Evolutionary conservation across 30 jellyfish, hydroid and myxozoan genomes (phyloP), one percentile per base, ranked within the genome.

Genomic region (Pseudorhiza aurosa): DNA sequence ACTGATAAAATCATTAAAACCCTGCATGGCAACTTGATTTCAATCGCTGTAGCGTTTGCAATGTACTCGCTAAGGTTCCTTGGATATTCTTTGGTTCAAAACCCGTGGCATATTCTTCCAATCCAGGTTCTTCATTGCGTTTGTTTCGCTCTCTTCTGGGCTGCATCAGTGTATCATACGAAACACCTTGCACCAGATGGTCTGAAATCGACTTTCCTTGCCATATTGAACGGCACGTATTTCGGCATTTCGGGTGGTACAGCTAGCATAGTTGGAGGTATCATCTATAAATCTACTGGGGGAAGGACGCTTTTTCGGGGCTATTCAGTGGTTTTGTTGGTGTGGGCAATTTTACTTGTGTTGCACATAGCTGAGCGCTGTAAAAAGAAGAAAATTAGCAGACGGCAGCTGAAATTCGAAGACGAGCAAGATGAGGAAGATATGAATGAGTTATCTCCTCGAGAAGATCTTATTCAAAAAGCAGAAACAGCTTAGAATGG

Each of bases 131-230:
- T 89, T 0, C 92, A 83, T 77, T 60, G 97, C 40, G 63, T 83
- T 65, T 65, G 96, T 29, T 57, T 89, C 69, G 91, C 94, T 4
- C 53, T 89, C 79, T 83, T 82, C 75, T 73, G 93, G 88, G 63
- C 91, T 14, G 97, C 95, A n/a, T 75, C 82, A 42, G 63, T 80
- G 19, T 46, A 72, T 30, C 96, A 89, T 45, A 67, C 89, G 10
- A 50, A 72, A 5, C 12, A 32, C 25, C 42, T 77, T 58, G 89
- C 91, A 49, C 84, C 87, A 4, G 58, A 65, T 21, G 87, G 85
- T 2, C 50, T 81, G 55, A 53, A 68, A 64, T 87, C 96, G 33
- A 89, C 93, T 4, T 58, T 89, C 71, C 70, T 82, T 18, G 93
- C 91, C 18, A 62, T 89, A 7, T 35, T 79, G 58, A 72, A 83